phyloP scores from a whole-genome alignment of 2,113 vertebrate species.

The Mungos mungo region DNA sequence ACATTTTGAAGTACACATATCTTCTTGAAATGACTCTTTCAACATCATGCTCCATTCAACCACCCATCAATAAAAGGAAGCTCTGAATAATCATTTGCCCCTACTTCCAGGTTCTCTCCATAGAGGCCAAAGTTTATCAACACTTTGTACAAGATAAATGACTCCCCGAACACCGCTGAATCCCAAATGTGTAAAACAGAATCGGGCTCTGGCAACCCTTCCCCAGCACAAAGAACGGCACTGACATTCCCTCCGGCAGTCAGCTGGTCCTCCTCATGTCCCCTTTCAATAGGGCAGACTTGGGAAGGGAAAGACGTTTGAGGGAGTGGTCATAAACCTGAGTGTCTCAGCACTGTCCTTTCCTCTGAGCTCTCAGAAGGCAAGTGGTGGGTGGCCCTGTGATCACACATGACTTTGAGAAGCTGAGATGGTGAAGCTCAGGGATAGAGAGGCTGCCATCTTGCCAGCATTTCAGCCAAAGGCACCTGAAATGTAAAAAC shows the following conservation, averaged over 20 bases:
- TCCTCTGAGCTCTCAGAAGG: background rate
- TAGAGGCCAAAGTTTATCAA: slow-evolving; percentile 76
- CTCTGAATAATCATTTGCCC: slow-evolving; percentile 69
- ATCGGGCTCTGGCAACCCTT: slow-evolving; percentile 47
- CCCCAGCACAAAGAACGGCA: background rate
- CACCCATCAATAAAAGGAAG: slow-evolving; percentile 75
- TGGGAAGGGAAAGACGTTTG: background rate
- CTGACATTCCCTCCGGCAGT: background rate
- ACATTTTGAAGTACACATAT: slow-evolving; percentile 66
- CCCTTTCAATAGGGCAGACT: background rate
- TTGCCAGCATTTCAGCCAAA: background rate
- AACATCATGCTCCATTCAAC: slow-evolving; percentile 69
- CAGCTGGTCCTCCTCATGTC: no score
- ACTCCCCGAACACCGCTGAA: slow-evolving; percentile 52
- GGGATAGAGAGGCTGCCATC: background rate
- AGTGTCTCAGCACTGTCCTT: no score
- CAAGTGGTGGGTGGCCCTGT: no score
- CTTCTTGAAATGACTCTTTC: slow-evolving; percentile 74
- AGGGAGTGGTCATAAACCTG: background rate
- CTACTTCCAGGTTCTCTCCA: slow-evolving; percentile 66
- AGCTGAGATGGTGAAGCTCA: background rate
- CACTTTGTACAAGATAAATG: slow-evolving; percentile 74
- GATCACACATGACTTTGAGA: background rate
- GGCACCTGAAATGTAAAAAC: background rate
- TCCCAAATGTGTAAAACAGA: slow-evolving; percentile 52